Evolutionary conservation across 2,888 invertebrate species (phyloP).

Genomic region (Drosophila setosimentum): DNA sequence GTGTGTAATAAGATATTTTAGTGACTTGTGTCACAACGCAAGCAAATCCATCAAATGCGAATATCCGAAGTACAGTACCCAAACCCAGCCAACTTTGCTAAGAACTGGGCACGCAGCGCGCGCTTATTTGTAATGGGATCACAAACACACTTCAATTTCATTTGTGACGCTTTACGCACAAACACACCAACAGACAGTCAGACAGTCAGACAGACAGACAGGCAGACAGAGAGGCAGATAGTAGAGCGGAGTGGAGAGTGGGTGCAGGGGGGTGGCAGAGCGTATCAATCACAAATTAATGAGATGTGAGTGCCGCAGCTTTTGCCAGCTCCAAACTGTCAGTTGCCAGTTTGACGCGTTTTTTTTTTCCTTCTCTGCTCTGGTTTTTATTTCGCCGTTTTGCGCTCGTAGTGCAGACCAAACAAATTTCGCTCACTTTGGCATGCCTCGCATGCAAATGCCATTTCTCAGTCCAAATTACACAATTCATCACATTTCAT

Average conservation of each 20-base stretch:
- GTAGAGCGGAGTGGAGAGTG: slow-evolving; percentile 4
- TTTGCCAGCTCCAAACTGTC: slow-evolving; percentile 60
- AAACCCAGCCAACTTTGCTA: slow-evolving; percentile 16
- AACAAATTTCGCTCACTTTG: slow-evolving; percentile 69
- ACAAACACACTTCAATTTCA: slow-evolving; percentile 82
- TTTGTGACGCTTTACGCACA: slow-evolving; percentile 82
- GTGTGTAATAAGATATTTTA: slow-evolving; percentile 83
- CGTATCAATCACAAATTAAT: slow-evolving; percentile 84
- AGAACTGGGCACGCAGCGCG: slow-evolving; percentile 40
- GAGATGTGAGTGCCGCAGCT: slow-evolving; percentile 83
- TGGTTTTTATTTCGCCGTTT: slow-evolving; percentile 50
- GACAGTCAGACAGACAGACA: not conserved
- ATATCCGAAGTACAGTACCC: slow-evolving; percentile 21
- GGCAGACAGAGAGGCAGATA: slow-evolving; percentile 1
- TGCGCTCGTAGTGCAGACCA: slow-evolving; percentile 69
- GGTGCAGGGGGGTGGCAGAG: slow-evolving; percentile 34
- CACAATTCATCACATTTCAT: slow-evolving; percentile 84
- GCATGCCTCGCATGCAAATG: slow-evolving; percentile 77
- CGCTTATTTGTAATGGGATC: slow-evolving; percentile 82
- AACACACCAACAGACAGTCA: slow-evolving; percentile 59
- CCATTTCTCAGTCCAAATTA: slow-evolving; percentile 80
- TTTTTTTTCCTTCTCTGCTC: slow-evolving; percentile 16
- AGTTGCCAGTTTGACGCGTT: slow-evolving; percentile 61
- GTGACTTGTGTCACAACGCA: slow-evolving; percentile 83
- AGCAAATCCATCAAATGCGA: slow-evolving; percentile 84